phyloP scores from a whole-genome alignment of 2,888 invertebrate genomes.

The Acleris cristana region DNA sequence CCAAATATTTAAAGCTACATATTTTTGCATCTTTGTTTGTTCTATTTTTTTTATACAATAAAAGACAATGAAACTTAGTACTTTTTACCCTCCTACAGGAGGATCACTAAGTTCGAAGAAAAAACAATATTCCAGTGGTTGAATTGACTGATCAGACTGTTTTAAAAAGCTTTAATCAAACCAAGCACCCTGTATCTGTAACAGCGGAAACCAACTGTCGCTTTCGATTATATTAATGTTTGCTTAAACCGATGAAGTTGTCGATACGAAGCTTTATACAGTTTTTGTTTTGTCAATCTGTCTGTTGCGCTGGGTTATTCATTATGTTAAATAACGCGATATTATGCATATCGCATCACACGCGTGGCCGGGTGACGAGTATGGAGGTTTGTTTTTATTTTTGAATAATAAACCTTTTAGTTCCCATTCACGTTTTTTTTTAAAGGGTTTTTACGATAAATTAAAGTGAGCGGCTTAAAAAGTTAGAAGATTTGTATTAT shows the following conservation, averaged over 20 bases:
- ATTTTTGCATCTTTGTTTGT: too few species aligned
- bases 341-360: slow-evolving; percentile 79
- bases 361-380: slow-evolving; percentile 46
- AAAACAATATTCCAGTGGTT: too few species aligned
- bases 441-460: neutral
- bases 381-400: slow-evolving; percentile 9
- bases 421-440: neutral
- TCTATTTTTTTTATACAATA: too few species aligned
- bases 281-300: slow-evolving; percentile 78
- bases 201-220: slow-evolving; percentile 76
- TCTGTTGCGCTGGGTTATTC: slow-evolving; percentile 67
- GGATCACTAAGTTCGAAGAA: too few species aligned
- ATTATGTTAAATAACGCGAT: slow-evolving; percentile 79
- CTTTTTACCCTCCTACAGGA: too few species aligned
- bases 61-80: too few species aligned
- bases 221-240: slow-evolving; percentile 76
- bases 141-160: too few species aligned
- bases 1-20: too few species aligned
- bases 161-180: too few species aligned
- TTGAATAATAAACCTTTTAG: neutral
- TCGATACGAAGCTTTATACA: slow-evolving; percentile 73
- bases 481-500: neutral
- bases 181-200: slow-evolving; percentile 54
- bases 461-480: too few species aligned
- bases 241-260: slow-evolving; percentile 72